Evolutionary conservation across 2,113 vertebrate species (phyloP).

Genomic region (Lagopus leucura): DNA sequence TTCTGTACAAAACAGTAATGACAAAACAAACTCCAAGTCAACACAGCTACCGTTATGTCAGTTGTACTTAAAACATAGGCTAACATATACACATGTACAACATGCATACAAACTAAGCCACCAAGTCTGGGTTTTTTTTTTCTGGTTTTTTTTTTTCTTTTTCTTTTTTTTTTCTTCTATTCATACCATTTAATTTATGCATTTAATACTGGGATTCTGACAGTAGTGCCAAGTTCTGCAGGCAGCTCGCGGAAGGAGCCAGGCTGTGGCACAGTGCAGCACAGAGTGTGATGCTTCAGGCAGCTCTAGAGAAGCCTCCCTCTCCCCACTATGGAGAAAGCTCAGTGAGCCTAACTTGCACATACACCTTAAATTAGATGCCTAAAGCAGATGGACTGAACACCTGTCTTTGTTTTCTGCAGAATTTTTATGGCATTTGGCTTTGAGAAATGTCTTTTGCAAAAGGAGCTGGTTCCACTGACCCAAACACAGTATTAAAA

Average conservation of each 20-base stretch:
- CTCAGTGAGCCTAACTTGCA: neutral
- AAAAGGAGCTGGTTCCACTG: neutral
- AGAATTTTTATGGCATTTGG: conserved; percentile 3
- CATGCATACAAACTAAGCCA: neutral
- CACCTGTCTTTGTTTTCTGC: conserved; percentile 37
- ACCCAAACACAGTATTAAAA: neutral
- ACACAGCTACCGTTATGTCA: neutral
- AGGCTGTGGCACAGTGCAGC: neutral
- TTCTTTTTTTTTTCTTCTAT: neutral
- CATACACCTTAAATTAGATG: conserved; percentile 37
- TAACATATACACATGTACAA: neutral
- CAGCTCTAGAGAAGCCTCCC: neutral
- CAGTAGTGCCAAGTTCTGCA: neutral
- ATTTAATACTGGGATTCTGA: conserved; percentile 19
- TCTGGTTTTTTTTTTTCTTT: neutral
- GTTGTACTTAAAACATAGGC: neutral
- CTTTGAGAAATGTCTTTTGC: conserved; percentile 8
- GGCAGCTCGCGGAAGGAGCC: neutral
- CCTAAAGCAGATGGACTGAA: conserved; percentile 57
- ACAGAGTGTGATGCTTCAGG: neutral
- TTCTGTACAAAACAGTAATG: neutral
- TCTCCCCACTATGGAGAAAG: neutral
- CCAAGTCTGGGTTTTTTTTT: neutral
- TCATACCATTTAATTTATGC: neutral
- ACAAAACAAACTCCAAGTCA: conserved; percentile 33